Evolutionary conservation across 2,888 invertebrate genomes (phyloP).

Genomic region (Drosophila bunnanda): DNA sequence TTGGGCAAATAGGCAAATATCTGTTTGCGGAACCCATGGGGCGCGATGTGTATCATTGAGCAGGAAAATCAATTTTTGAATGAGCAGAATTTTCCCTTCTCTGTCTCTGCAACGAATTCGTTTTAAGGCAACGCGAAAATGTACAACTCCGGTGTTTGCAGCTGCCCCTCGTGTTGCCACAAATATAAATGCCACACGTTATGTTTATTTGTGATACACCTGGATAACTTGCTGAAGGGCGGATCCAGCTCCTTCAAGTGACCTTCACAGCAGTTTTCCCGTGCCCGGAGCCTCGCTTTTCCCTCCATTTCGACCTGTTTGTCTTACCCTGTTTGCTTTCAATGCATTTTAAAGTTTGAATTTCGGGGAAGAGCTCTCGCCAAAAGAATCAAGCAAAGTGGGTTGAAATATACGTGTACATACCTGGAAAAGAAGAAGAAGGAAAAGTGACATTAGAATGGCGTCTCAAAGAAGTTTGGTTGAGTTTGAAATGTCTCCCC

Average conservation of each 20-base stretch:
- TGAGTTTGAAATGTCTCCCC: constrained; percentile 7
- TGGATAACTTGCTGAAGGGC: constrained; percentile 34
- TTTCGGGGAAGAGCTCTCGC: constrained; percentile 16
- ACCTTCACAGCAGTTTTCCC: constrained; percentile 60
- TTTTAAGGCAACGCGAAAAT: constrained; percentile 50
- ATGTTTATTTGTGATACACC: constrained; percentile 73
- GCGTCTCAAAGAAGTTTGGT: neutral
- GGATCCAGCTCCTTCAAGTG: constrained; percentile 59
- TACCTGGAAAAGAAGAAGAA: constrained; percentile 61
- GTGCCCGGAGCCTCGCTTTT: constrained; percentile 27
- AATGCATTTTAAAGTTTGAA: constrained; percentile 72
- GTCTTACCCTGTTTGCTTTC: constrained; percentile 60
- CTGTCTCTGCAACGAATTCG: constrained; percentile 29
- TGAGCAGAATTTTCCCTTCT: constrained; percentile 48
- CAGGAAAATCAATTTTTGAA: constrained; percentile 69
- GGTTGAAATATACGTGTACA: constrained; percentile 29
- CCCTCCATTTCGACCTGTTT: constrained; percentile 36
- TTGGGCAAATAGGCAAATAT: constrained; percentile 46
- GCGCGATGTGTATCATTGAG: constrained; percentile 22
- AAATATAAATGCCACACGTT: constrained; percentile 79
- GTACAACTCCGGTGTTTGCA: constrained; percentile 47
- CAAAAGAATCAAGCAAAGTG: constrained; percentile 12
- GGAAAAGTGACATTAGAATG: constrained; percentile 23
- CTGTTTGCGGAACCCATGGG: constrained; percentile 21
- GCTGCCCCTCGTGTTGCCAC: constrained; percentile 59